Conservation (phyloP, 2,113 vertebrate species). For the Melospiza georgiana region DNA sequence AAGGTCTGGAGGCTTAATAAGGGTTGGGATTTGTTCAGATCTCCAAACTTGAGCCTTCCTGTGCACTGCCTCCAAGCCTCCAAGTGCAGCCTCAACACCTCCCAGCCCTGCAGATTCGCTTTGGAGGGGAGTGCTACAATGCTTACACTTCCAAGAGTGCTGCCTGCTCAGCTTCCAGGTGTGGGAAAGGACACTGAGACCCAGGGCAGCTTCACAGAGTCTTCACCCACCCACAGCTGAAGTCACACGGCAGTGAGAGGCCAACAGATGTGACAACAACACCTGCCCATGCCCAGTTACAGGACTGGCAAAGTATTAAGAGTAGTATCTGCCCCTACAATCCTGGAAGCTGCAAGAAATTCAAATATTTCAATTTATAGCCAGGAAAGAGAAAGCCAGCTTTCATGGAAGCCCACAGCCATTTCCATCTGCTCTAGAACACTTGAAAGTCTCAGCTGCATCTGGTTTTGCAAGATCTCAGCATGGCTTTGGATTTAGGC, state of each 20-base stretch:
- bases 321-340: neutral
- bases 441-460: neutral
- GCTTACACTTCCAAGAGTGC: neutral
- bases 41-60: neutral
- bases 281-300: neutral
- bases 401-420: conserved; percentile 2
- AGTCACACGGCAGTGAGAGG: neutral
- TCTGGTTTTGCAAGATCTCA: neutral
- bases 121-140: neutral
- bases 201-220: neutral
- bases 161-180: neutral
- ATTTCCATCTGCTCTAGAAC: neutral
- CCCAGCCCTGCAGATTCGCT: fast-evolving
- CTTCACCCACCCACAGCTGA: neutral
- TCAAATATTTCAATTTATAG: neutral
- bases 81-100: neutral
- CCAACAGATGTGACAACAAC: neutral
- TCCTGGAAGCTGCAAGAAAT: neutral
- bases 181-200: neutral
- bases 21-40: neutral
- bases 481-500: neutral
- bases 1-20: neutral
- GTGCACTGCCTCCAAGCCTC: neutral
- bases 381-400: neutral
- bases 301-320: neutral